Evolutionary conservation across 2,888 invertebrate genomes (phyloP).

Genomic region (Horisme vitalbata): DNA sequence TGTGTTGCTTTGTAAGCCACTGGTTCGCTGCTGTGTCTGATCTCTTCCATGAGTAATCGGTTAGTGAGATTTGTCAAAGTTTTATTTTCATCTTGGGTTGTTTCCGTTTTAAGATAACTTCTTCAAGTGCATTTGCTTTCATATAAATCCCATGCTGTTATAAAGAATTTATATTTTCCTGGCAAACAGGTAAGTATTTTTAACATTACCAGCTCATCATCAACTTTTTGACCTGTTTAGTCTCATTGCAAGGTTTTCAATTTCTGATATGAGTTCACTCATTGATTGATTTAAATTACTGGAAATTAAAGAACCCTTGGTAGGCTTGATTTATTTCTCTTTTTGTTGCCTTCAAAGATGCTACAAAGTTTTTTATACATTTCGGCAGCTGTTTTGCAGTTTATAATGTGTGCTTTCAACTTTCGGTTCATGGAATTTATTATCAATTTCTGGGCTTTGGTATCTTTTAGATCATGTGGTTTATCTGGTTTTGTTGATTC

Average conservation of each 20-base stretch:
- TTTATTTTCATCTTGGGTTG: constrained; percentile 8
- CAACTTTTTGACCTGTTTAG: neutral
- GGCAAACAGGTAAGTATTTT: neutral
- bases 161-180: constrained; percentile 2
- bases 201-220: neutral
- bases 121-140: too few relatives aligned
- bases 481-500: too few relatives aligned
- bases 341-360: neutral
- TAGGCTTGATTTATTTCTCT: neutral
- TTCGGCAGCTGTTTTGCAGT: neutral
- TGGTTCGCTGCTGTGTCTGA: neutral
- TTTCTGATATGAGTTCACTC: neutral
- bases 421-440: too few relatives aligned
- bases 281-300: neutral
- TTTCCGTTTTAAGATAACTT: too few relatives aligned
- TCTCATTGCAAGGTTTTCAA: neutral
- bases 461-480: too few relatives aligned
- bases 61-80: constrained; percentile 6
- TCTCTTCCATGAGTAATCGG: constrained; percentile 5
- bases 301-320: neutral
- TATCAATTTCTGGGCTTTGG: too few relatives aligned
- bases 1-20: neutral
- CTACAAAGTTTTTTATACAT: neutral
- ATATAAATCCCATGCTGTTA: constrained; percentile 10
- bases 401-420: neutral